Evolutionary conservation across 2,113 vertebrate species (phyloP).

Genomic region (Narcine bancroftii): DNA sequence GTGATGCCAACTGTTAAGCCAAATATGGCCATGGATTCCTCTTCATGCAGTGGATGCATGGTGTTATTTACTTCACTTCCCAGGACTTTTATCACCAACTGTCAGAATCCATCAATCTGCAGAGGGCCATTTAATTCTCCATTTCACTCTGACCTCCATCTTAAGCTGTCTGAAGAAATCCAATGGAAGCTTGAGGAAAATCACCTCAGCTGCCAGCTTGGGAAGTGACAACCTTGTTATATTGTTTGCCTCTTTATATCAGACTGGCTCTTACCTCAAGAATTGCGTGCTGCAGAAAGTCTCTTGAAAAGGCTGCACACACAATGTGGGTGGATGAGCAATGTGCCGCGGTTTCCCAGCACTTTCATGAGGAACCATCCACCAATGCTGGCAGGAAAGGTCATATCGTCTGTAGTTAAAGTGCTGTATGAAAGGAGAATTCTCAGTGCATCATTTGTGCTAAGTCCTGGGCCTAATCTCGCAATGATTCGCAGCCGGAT

Average conservation of each 20-base stretch:
- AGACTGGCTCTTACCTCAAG: background rate
- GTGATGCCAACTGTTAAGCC: too few relatives aligned
- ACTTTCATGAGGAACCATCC: background rate
- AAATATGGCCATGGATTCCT: too few relatives aligned
- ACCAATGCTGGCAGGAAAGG: background rate
- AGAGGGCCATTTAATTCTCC: too few relatives aligned
- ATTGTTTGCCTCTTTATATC: background rate
- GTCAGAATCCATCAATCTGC: too few relatives aligned
- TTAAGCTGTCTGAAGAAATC: too few relatives aligned
- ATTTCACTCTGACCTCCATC: too few relatives aligned
- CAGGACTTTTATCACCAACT: background rate
- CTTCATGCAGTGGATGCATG: too few relatives aligned
- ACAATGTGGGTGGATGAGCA: background rate
- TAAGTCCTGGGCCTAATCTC: background rate
- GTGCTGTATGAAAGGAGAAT: background rate
- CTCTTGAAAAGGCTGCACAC: background rate
- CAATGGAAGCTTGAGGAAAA: too few relatives aligned
- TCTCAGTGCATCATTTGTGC: background rate
- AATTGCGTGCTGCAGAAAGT: background rate
- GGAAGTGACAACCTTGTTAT: too few relatives aligned
- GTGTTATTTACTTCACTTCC: background rate
- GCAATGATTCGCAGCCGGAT: background rate
- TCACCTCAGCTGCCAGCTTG: too few relatives aligned
- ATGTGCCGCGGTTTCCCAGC: background rate
- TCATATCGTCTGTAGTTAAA: background rate